Conservation (phyloP, 2,888 invertebrate species). For the Lasioglossum pauxillum region DNA sequence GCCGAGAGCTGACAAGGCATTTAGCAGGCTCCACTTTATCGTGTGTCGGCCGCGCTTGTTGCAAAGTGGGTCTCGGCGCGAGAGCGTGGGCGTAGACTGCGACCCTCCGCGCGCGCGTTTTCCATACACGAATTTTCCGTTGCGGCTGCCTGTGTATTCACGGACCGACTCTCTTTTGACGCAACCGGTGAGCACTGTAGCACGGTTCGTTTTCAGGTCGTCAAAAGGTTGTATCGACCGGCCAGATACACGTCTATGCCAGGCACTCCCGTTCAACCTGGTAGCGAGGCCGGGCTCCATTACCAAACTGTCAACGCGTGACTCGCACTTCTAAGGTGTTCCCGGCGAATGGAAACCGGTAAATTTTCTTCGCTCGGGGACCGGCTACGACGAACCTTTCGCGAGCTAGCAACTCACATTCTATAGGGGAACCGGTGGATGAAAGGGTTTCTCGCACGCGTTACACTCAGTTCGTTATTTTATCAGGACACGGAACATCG, state of each 20-base stretch:
- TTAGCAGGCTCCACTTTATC: constrained; percentile 76
- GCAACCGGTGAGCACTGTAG: constrained; percentile 33
- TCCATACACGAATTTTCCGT: constrained; percentile 23
- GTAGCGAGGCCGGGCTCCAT: constrained; percentile 63
- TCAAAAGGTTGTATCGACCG: constrained; percentile 72
- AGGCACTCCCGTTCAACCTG: constrained; percentile 67
- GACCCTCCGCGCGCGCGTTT: constrained; percentile 45
- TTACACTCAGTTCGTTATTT: not conserved
- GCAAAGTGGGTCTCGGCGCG: constrained; percentile 72
- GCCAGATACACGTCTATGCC: constrained; percentile 63
- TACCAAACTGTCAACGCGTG: constrained; percentile 72
- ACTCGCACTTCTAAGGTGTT: constrained; percentile 55
- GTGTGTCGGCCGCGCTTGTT: constrained; percentile 63
- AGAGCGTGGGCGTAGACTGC: constrained; percentile 64
- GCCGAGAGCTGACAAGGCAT: constrained; percentile 74
- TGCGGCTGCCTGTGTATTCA: constrained; percentile 12
- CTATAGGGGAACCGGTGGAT: not conserved
- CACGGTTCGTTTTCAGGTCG: constrained; percentile 66
- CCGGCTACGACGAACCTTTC: constrained; percentile 22
- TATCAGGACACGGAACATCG: not conserved
- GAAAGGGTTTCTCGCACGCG: constrained; percentile 10
- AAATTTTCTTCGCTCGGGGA: constrained; percentile 41
- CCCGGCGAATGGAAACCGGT: not conserved
- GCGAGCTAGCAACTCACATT: not conserved
- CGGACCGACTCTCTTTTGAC: constrained; percentile 51